phyloP scores from a whole-genome alignment of 2,113 vertebrate genomes.

The Leptosomus discolor region DNA sequence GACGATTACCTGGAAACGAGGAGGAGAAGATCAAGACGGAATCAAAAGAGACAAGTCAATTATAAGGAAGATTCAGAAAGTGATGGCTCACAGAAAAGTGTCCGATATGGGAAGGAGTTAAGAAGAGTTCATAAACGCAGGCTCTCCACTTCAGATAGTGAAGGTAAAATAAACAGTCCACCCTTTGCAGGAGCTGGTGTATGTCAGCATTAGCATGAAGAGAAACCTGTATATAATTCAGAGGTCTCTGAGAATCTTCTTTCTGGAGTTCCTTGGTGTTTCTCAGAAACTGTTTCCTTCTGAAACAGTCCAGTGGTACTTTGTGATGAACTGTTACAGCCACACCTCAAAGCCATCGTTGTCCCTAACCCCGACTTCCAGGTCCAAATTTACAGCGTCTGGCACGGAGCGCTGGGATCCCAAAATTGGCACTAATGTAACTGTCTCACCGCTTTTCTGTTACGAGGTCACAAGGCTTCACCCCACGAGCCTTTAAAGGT shows the following conservation, averaged over 20 bases:
- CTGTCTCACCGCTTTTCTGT: background rate
- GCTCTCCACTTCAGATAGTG: constrained; percentile 91
- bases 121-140: constrained; percentile 79
- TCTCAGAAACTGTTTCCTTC: background rate
- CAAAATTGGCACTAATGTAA: background rate
- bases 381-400: background rate
- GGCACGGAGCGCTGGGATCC: background rate
- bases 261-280: background rate
- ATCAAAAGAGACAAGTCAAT: constrained; percentile 92
- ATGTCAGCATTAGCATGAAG: background rate
- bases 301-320: background rate
- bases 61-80: constrained; percentile 96
- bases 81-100: constrained; percentile 83
- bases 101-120: constrained; percentile 75
- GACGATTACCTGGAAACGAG: constrained; percentile 87
- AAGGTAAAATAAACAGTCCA: constrained; percentile 74
- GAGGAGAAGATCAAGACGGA: constrained; percentile 87
- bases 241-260: background rate
- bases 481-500: background rate
- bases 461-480: background rate
- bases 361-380: background rate
- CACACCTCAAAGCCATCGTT: background rate
- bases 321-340: background rate
- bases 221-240: background rate
- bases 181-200: background rate